Conservation (phyloP, 1,140 invertebrate genomes). For the Platyscapa corneri region DNA sequence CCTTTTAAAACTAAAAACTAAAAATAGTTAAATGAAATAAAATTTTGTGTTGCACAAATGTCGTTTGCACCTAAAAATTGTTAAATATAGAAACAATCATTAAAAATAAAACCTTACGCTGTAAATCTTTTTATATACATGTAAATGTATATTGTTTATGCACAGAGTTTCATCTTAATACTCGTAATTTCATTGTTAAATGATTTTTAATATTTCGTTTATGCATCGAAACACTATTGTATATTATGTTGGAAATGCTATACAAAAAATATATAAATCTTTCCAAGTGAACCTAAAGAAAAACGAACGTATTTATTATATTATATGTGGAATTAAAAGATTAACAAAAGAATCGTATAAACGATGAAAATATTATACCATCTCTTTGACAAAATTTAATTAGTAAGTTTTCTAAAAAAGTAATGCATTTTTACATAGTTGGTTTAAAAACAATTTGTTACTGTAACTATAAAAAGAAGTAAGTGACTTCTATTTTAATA, state of each 20-base stretch:
- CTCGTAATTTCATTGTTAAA: constrained; percentile 30
- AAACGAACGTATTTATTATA: not conserved
- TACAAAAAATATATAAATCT: not conserved
- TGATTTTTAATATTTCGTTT: constrained; percentile 17
- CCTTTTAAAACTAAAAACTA: not conserved
- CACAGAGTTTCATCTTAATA: constrained; percentile 40
- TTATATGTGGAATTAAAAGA: not conserved
- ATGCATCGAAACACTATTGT: not conserved
- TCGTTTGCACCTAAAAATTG: constrained; percentile 6
- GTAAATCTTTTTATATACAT: constrained; percentile 34
- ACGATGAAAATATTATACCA: constrained; percentile 30
- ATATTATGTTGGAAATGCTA: too few relatives aligned
- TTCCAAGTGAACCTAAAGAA: not conserved
- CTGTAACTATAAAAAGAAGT: constrained; percentile 3
- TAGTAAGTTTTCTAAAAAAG: constrained; percentile 19
- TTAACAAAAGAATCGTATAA: not conserved
- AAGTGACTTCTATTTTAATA: not conserved
- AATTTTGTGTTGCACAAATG: constrained; percentile 22
- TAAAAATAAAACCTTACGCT: constrained; percentile 28
- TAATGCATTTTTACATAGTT: constrained; percentile 32
- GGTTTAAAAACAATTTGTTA: constrained; percentile 28
- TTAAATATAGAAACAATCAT: not conserved
- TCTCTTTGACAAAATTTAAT: constrained; percentile 33
- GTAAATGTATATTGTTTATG: constrained; percentile 34
- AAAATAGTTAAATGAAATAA: not conserved